Evolutionary conservation across 2,888 invertebrate species (phyloP).

Genomic region (Caenorhabditis sinica): DNA sequence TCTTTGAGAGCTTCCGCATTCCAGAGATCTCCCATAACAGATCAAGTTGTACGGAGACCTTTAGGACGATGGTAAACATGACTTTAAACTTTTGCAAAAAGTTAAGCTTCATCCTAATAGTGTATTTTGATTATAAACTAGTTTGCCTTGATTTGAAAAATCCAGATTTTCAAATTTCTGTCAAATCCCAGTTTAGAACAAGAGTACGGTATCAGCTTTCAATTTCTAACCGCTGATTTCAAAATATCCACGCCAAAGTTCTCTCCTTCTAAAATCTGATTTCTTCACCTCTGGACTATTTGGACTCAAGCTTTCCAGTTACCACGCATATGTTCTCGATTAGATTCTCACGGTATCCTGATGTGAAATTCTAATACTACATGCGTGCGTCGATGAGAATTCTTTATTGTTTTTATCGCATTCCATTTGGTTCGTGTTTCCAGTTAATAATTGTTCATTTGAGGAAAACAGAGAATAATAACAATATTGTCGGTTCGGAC

Average conservation of each 20-base stretch:
- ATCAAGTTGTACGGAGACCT: not conserved
- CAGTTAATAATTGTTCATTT: not conserved
- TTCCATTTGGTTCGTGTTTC: not conserved
- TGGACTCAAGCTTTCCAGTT: not conserved
- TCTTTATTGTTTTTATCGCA: slow-evolving; percentile 10
- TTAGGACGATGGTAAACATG: not conserved
- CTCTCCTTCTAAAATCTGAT: slow-evolving; percentile 5
- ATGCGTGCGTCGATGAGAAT: slow-evolving; percentile 29
- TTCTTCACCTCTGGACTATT: not conserved
- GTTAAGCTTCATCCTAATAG: too few species aligned
- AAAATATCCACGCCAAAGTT: not conserved
- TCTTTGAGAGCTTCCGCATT: not conserved
- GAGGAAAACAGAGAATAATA: not conserved
- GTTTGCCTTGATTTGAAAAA: too few species aligned
- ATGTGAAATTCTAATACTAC: not conserved
- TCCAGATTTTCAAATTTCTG: too few species aligned
- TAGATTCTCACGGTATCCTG: slow-evolving; percentile 19
- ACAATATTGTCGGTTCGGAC: not conserved
- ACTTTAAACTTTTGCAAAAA: too few species aligned
- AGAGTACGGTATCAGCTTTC: not conserved
- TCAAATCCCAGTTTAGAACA: too few species aligned
- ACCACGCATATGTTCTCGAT: slow-evolving; percentile 1
- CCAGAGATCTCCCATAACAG: not conserved
- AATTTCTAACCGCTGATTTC: not conserved
- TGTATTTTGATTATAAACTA: too few species aligned